These are phyloP conservation scores for Synergus umbraculus DNA, from an alignment of 2,888 invertebrate species.

Conservation along the genomic window DNA sequence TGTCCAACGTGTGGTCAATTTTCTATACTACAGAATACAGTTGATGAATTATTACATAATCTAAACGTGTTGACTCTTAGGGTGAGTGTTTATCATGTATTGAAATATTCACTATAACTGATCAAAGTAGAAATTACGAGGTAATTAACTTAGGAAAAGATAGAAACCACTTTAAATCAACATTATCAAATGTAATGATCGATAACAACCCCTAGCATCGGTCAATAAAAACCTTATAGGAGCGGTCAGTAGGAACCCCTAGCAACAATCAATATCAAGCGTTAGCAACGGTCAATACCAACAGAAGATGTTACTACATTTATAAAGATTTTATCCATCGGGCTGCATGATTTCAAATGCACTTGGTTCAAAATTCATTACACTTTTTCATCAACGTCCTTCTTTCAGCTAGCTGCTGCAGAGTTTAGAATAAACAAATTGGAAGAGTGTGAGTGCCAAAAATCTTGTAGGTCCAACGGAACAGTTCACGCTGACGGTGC, in stretches of 20 bases:
- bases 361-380: not conserved
- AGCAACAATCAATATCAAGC: too few relatives aligned
- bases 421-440: constrained; percentile 88
- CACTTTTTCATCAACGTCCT: not conserved
- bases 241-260: too few relatives aligned
- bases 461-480: constrained; percentile 90
- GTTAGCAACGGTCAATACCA: too few relatives aligned
- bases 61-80: constrained; percentile 90
- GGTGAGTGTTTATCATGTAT: constrained; percentile 80
- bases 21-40: constrained; percentile 88
- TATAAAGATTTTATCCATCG: not conserved
- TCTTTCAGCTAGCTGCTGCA: constrained; percentile 86
- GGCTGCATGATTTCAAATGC: too few relatives aligned
- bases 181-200: too few relatives aligned
- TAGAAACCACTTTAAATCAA: too few relatives aligned
- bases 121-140: not conserved
- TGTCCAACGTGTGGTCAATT: constrained; percentile 96
- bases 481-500: constrained; percentile 90
- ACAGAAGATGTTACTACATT: not conserved
- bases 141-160: too few relatives aligned
- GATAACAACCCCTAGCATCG: too few relatives aligned
- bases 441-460: constrained; percentile 94
- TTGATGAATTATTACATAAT: constrained; percentile 88
- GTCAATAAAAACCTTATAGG: too few relatives aligned
- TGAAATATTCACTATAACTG: not conserved